Base-by-base conservation (phyloP, 2,888 invertebrate genomes). In the Nasonia oneida region DNA sequence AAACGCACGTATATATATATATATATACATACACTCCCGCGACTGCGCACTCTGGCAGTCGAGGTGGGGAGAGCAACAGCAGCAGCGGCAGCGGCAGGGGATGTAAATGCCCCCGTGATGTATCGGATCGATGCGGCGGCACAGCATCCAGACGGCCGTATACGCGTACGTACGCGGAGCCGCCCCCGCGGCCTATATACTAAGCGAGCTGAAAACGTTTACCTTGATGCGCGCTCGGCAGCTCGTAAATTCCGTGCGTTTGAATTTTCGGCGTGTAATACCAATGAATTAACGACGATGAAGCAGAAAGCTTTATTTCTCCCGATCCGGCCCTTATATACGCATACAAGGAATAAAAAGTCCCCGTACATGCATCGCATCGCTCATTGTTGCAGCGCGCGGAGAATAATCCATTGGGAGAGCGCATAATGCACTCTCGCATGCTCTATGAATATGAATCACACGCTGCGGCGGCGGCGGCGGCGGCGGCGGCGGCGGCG, bases 71-170 rank as follows among this genome's bases (percentile, higher is more conserved):
- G 39, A 42, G 71, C 42, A 67, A 33, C 57, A 57, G 57, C 53
- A 53, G 29, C 3, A 64, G 10, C 53, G 29, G 10, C 53, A 53
- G 8, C 12, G 29, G 64, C 67, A 33, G 91, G 92, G 91, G 93
- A 93, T 93, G 93, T 93, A 93, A 93, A 93, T 93, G 92, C 92
- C 92, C 92, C 91, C 89, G 92, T 93, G 93, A 93, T 93, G 93
- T 93, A 93, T 93, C 93, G 93, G 93, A 93, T 93, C 93, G 93
- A 93, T 93, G 93, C 93, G 90, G 92, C 93, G 29, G 71, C 50
- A 91, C 92, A 92, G 92, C 93, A 92, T 92, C 92, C 92, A 92
- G 93, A 93, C 92, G 92, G 39, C 67, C 76, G 57, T 18, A 53
- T 53, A 53, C 23, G 10, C 23, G 10, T 61, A 67, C 29, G 29